A percentile compares a stretch with the other conserved stretches of the same genome.
phyloP scores from a whole-genome alignment of 2,797 vertebrate genomes.

The Pseudocheirus occidentalis region DNA sequence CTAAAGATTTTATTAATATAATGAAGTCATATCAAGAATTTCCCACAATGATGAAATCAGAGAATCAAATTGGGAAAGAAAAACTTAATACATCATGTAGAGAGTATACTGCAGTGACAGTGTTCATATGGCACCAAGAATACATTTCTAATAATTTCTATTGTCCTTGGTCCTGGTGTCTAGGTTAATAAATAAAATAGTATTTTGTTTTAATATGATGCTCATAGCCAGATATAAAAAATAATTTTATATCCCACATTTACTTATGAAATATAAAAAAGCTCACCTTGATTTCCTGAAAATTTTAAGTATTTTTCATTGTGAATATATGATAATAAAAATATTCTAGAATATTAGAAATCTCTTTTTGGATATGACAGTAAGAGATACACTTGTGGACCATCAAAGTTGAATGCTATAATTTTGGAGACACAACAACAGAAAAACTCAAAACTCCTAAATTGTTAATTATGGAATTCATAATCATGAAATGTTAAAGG shows the following conservation, averaged over 20 bases:
- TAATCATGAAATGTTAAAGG: neutral
- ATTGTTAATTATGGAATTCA: neutral
- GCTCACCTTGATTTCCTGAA: conserved; percentile 25
- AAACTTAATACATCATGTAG: neutral
- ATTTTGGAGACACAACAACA: neutral
- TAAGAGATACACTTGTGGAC: neutral
- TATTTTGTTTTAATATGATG: conserved; percentile 33
- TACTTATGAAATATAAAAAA: neutral
- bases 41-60: neutral
- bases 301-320: conserved; percentile 9
- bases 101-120: neutral
- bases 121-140: neutral
- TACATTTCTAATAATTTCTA: conserved; percentile 43
- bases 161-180: neutral
- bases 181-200: conserved; percentile 28
- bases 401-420: neutral
- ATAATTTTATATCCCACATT: neutral
- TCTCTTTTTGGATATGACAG: neutral
- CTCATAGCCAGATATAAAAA: neutral
- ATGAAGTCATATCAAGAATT: neutral
- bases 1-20: neutral
- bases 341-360: conserved; percentile 20
- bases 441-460: neutral
- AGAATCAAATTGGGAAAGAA: neutral
- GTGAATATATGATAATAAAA: neutral